Conservation (phyloP, 2,797 vertebrate genomes). For the Helicolenus hilgendorfi region DNA sequence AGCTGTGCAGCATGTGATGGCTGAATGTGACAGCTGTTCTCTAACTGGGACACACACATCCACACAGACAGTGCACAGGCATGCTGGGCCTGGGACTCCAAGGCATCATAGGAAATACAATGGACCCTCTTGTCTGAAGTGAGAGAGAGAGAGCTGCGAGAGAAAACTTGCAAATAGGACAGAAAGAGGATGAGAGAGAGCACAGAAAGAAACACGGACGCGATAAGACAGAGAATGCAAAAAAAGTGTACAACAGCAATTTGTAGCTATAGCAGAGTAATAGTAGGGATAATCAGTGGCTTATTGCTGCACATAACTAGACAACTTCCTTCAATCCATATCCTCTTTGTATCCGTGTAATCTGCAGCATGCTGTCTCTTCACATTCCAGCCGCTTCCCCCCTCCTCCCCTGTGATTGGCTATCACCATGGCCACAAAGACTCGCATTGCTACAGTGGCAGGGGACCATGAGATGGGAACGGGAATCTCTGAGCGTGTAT, state of each 20-base stretch:
- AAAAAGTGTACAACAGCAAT: conserved; percentile 27
- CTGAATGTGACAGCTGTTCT: conserved; percentile 90
- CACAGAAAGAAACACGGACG: conserved; percentile 8
- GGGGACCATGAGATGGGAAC: not conserved
- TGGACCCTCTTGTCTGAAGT: conserved; percentile 83
- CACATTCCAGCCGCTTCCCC: conserved; percentile 38
- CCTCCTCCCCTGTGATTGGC: conserved; percentile 40
- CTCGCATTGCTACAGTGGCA: conserved; percentile 12
- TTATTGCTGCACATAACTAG: conserved; percentile 56
- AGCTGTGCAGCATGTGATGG: conserved; percentile 87
- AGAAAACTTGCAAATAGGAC: conserved; percentile 52
- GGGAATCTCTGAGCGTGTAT: not conserved
- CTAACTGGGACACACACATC: conserved; percentile 71
- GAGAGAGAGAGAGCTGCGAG: conserved; percentile 49
- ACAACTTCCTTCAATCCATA: conserved; percentile 66
- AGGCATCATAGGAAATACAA: conserved; percentile 86
- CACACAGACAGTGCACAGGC: conserved; percentile 34
- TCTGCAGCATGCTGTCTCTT: conserved; percentile 55
- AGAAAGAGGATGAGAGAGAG: conserved; percentile 37
- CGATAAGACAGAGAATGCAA: conserved; percentile 5
- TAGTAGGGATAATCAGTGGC: conserved; percentile 32
- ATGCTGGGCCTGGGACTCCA: conserved; percentile 77
- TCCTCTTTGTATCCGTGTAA: conserved; percentile 62
- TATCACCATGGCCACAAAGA: conserved; percentile 37
- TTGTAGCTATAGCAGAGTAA: conserved; percentile 8